These are phyloP conservation scores for Pedionomus torquatus DNA, from an alignment of 2,113 vertebrate genomes.

Conservation along the genomic window DNA sequence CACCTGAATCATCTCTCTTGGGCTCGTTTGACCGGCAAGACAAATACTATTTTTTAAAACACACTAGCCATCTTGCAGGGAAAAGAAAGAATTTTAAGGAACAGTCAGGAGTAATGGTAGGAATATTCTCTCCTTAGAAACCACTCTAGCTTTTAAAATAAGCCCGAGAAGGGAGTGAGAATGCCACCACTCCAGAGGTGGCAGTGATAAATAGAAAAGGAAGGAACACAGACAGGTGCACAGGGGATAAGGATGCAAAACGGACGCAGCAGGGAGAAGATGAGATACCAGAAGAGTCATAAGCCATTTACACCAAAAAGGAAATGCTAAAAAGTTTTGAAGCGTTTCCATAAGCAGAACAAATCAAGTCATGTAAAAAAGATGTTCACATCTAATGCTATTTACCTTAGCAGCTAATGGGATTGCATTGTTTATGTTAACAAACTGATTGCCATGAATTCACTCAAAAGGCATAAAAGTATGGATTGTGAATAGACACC, in stretches of 20 bases:
- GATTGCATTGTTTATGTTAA: slow-evolving; percentile 22
- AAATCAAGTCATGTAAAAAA: slow-evolving; percentile 39
- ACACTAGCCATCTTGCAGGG: neutral
- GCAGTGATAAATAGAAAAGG: neutral
- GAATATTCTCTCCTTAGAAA: neutral
- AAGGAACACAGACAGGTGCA: neutral
- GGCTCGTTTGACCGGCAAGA: neutral
- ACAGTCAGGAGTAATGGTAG: neutral
- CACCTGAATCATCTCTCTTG: neutral
- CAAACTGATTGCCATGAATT: slow-evolving; percentile 1
- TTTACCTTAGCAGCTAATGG: slow-evolving; percentile 26
- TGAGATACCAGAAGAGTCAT: neutral
- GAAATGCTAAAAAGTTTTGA: slow-evolving; percentile 1
- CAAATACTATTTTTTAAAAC: neutral
- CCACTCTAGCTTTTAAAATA: neutral
- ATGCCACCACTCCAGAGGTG: neutral
- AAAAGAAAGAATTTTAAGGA: neutral
- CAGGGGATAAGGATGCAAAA: neutral
- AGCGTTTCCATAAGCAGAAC: slow-evolving; percentile 23
- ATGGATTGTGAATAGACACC: neutral
- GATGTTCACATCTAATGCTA: slow-evolving; percentile 26
- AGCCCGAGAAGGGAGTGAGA: neutral
- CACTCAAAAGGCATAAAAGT: slow-evolving; percentile 17
- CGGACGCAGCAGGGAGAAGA: neutral
- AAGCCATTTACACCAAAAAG: neutral